Evolutionary conservation across 2,113 vertebrate species (phyloP).

Genomic region (Hoplias malabaricus): DNA sequence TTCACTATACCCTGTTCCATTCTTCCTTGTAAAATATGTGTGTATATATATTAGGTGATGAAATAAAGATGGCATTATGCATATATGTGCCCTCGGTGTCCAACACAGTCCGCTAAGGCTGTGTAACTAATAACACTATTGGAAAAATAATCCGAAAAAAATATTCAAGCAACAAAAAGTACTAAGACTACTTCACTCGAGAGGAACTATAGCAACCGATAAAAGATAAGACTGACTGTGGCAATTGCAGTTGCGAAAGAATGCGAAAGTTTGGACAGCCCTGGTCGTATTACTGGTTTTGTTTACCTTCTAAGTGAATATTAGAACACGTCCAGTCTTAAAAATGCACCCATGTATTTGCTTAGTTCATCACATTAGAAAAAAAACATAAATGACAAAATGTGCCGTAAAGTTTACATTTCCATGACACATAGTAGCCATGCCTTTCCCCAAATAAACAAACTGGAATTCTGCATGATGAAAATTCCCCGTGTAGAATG

Average conservation of each 20-base stretch:
- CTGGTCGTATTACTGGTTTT: no score
- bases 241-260: slow-evolving; percentile 72
- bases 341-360: no score
- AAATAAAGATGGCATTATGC: slow-evolving; percentile 47
- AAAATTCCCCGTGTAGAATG: no score
- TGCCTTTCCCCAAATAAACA: no score
- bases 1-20: slow-evolving; percentile 96
- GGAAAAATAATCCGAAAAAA: slow-evolving; percentile 75
- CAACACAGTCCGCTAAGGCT: slow-evolving; percentile 64
- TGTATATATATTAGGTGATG: slow-evolving; percentile 64
- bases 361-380: no score
- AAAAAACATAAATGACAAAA: no score
- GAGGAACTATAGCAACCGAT: slow-evolving; percentile 80
- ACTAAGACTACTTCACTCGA: slow-evolving; percentile 82
- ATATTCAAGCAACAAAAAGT: slow-evolving; percentile 83
- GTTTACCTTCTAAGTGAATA: no score
- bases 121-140: slow-evolving; percentile 78
- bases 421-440: no score
- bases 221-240: slow-evolving; percentile 60
- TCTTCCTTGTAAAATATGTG: slow-evolving; percentile 78
- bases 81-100: slow-evolving; percentile 67
- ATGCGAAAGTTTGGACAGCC: no score
- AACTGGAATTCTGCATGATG: no score
- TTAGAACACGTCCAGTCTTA: no score
- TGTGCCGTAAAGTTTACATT: no score